A percentile compares a stretch with the other conserved stretches of the same genome.
These are phyloP conservation scores for Macrophya alboannulata DNA, from an alignment of 2,888 invertebrate genomes.

Conservation along the genomic window DNA sequence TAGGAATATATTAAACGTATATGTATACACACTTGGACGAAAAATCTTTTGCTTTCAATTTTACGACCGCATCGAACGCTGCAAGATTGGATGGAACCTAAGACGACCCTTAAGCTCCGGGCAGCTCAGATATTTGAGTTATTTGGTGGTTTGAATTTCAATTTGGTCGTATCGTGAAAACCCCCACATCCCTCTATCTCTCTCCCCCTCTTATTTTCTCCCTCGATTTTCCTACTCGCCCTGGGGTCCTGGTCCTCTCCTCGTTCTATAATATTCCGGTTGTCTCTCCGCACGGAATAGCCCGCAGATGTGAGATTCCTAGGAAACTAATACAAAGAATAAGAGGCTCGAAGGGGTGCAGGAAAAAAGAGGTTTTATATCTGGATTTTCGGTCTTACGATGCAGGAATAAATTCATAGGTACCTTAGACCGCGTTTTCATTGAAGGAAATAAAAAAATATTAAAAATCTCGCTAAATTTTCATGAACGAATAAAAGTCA, in stretches of 20 bases:
- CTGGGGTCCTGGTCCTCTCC: neutral
- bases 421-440: neutral
- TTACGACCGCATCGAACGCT: slow-evolving; percentile 32
- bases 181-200: neutral
- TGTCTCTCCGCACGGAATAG: neutral
- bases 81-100: slow-evolving; percentile 30
- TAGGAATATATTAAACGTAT: too few relatives aligned
- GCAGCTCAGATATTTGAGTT: slow-evolving; percentile 53
- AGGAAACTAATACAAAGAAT: slow-evolving; percentile 26
- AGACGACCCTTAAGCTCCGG: slow-evolving; percentile 28
- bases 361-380: neutral
- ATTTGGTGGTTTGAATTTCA: slow-evolving; percentile 58
- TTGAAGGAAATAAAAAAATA: too few relatives aligned
- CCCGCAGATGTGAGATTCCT: slow-evolving; percentile 30
- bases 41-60: slow-evolving; percentile 10
- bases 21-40: neutral
- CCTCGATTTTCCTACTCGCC: neutral
- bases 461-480: too few relatives aligned
- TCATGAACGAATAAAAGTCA: neutral
- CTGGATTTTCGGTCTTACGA: neutral
- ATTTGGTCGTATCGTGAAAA: slow-evolving; percentile 51
- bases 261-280: slow-evolving; percentile 18
- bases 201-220: neutral
- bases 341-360: neutral
- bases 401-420: neutral